phyloP scores from a whole-genome alignment of 2,113 vertebrate genomes.

The Zapornia atra region DNA sequence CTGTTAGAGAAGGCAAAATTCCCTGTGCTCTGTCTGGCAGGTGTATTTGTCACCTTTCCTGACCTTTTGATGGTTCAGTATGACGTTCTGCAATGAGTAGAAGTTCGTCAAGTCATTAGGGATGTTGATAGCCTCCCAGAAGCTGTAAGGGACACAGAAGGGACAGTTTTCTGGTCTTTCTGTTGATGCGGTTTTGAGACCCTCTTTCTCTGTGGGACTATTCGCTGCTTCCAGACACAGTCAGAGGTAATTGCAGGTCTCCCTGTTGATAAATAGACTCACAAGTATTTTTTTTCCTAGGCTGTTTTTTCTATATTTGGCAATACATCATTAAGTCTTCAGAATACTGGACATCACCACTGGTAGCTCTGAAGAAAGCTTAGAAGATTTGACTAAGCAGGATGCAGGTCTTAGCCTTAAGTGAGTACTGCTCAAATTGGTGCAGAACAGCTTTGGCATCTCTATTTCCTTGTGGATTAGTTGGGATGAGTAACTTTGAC shows the following conservation, averaged over 20 bases:
- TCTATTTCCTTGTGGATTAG: neutral
- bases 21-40: neutral
- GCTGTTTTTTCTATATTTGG: neutral
- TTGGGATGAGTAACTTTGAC: neutral
- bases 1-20: neutral
- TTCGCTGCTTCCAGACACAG: neutral
- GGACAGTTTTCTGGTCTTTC: neutral
- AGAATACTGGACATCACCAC: neutral
- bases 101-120: neutral
- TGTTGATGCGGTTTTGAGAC: neutral
- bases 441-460: neutral
- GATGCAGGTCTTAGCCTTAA: neutral
- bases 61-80: neutral
- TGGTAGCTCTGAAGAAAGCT: neutral
- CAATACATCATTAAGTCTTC: neutral
- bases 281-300: neutral
- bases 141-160: neutral
- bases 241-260: neutral
- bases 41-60: neutral
- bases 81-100: no score
- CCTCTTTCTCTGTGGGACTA: neutral
- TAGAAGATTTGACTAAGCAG: constrained; percentile 24
- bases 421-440: neutral
- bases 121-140: neutral
- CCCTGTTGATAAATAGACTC: neutral